A percentile compares a stretch with the other conserved stretches of the same genome.
Evolutionary conservation across 37 sponge, comb jelly and placozoan species (phyloP).

Genomic region (Beroe ovata): DNA sequence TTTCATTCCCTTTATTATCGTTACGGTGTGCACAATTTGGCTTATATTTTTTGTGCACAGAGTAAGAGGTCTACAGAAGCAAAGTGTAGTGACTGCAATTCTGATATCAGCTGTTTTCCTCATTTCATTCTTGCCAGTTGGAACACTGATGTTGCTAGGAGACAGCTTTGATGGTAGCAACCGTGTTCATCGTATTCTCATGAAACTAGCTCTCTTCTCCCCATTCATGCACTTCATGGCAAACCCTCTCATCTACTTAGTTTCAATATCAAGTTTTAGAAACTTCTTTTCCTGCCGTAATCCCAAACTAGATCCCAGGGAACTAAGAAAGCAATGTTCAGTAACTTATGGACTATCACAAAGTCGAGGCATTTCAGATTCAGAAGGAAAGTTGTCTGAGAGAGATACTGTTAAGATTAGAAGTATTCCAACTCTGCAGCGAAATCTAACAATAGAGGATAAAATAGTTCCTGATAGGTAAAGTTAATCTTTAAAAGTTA

Average conservation of each 20-base stretch:
- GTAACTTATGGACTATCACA: background rate
- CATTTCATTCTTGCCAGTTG: conserved; percentile 17
- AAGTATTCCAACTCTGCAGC: background rate
- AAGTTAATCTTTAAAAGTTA: no score
- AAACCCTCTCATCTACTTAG: conserved; percentile 27
- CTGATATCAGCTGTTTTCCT: conserved; percentile 27
- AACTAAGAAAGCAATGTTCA: background rate
- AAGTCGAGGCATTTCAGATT: background rate
- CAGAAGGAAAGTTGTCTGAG: background rate
- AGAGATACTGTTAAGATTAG: background rate
- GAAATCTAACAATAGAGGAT: background rate
- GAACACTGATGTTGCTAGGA: conserved; percentile 18
- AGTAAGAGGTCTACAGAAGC: conserved; percentile 45
- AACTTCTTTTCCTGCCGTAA: background rate
- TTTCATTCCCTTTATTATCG: background rate
- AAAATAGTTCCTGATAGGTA: background rate
- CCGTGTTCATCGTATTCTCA: background rate
- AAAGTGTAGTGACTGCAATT: conserved; percentile 33
- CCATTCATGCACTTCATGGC: conserved; percentile 33
- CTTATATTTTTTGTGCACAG: conserved; percentile 30
- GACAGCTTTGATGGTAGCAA: background rate
- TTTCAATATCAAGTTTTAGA: conserved; percentile 35
- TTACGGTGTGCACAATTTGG: conserved; percentile 21
- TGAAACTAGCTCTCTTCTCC: conserved; percentile 1
- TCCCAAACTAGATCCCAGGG: background rate